Percentiles rank a stretch among this genome's conserved stretches.
phyloP scores from a whole-genome alignment of 2,113 vertebrate species.

The Upupa epops region DNA sequence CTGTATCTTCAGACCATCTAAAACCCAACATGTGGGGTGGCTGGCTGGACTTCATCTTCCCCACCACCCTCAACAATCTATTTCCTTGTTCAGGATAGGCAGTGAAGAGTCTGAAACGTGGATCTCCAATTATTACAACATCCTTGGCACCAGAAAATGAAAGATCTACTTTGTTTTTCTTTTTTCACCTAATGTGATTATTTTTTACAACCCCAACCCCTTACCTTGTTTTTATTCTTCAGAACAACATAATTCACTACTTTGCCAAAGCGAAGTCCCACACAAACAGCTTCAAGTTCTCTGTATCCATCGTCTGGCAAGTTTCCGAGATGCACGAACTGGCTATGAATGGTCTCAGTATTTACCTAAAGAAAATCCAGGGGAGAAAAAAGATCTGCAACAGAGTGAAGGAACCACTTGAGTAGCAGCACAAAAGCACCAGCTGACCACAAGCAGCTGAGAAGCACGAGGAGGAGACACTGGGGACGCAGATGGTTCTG shows the following conservation, averaged over 20 bases:
- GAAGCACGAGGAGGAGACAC: too few relatives aligned
- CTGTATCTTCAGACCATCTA: neutral
- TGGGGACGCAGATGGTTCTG: neutral
- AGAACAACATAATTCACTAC: slow-evolving; percentile 75
- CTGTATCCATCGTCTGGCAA: slow-evolving; percentile 72
- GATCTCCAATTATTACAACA: neutral
- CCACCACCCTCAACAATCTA: neutral
- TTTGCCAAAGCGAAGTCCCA: slow-evolving; percentile 77
- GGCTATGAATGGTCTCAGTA: slow-evolving; percentile 33
- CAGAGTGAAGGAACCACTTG: too few relatives aligned
- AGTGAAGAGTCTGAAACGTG: neutral
- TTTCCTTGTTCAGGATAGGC: neutral
- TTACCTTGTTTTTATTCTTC: slow-evolving; percentile 77
- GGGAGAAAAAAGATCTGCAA: neutral
- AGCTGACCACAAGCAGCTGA: neutral
- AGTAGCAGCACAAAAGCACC: neutral
- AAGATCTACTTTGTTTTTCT: neutral
- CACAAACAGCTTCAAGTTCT: slow-evolving; percentile 72
- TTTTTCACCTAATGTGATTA: too few relatives aligned
- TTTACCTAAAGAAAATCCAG: slow-evolving; percentile 11
- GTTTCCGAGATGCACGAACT: slow-evolving; percentile 75
- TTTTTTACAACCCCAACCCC: neutral
- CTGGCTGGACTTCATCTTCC: neutral
- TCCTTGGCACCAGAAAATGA: neutral
- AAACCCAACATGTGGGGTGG: neutral